These are phyloP conservation scores for Bathynomus jamesi DNA, from an alignment of 1,140 invertebrate species.

Conservation along the genomic window DNA sequence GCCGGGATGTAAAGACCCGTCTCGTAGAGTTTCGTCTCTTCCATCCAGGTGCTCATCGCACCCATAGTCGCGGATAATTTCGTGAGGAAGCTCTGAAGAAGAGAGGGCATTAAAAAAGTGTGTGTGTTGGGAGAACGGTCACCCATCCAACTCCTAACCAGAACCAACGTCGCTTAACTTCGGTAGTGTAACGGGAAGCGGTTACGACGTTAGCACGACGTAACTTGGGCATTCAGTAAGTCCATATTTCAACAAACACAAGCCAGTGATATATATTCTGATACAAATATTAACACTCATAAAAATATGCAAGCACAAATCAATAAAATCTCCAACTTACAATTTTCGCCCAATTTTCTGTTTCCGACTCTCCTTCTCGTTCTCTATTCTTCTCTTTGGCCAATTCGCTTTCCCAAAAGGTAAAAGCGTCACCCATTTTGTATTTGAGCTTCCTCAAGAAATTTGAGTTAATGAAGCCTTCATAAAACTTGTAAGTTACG, in stretches of 20 bases:
- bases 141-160: too few relatives aligned
- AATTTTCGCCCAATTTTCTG: too few relatives aligned
- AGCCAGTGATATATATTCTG: neutral
- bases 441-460: slow-evolving; percentile 66
- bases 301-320: too few relatives aligned
- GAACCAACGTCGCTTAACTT: too few relatives aligned
- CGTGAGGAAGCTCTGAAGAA: neutral
- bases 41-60: slow-evolving; percentile 65
- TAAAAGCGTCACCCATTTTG: slow-evolving; percentile 56
- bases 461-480: slow-evolving; percentile 57
- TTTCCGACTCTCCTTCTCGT: slow-evolving; percentile 26
- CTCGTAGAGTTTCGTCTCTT: slow-evolving; percentile 65
- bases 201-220: too few relatives aligned
- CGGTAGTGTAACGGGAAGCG: too few relatives aligned
- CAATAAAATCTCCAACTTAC: too few relatives aligned
- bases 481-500: slow-evolving; percentile 68
- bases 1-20: slow-evolving; percentile 59
- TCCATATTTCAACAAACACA: too few relatives aligned
- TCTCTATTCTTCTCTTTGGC: slow-evolving; percentile 37
- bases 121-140: too few relatives aligned
- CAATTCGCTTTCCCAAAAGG: slow-evolving; percentile 43
- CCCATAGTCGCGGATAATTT: slow-evolving; percentile 49
- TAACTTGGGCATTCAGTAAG: too few relatives aligned
- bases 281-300: too few relatives aligned
- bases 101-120: too few relatives aligned